Percentiles rank a stretch among this genome's conserved stretches.
These are phyloP conservation scores for Sepioteuthis lessoniana DNA, from an alignment of 2,888 invertebrate genomes.

Conservation along the genomic window DNA sequence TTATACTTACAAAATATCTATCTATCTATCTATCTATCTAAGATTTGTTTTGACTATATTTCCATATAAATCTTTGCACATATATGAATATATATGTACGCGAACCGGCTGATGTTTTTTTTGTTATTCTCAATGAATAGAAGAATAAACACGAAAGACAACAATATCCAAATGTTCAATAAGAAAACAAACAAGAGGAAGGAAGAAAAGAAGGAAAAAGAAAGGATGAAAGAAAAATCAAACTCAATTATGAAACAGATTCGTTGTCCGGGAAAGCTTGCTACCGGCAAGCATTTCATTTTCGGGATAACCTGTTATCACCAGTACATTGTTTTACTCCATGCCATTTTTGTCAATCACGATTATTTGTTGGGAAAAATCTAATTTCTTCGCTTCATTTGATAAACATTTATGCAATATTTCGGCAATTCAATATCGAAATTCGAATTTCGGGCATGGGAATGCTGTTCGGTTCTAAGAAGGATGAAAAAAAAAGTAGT, in stretches of 20 bases:
- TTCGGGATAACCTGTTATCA: background rate
- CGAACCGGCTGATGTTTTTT: too few relatives aligned
- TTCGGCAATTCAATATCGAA: background rate
- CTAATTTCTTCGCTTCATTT: background rate
- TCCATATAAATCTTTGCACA: too few relatives aligned
- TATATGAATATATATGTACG: too few relatives aligned
- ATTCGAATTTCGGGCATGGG: background rate
- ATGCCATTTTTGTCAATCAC: background rate
- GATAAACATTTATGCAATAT: constrained; percentile 33
- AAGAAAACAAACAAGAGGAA: too few relatives aligned
- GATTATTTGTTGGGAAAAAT: background rate
- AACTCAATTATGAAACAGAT: background rate
- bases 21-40: too few relatives aligned
- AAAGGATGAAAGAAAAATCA: background rate
- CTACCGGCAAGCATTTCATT: background rate
- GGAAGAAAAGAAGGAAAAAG: background rate
- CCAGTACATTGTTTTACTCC: background rate
- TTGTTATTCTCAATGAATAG: too few relatives aligned
- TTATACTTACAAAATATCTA: too few relatives aligned
- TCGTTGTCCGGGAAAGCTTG: background rate
- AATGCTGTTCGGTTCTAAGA: too few relatives aligned
- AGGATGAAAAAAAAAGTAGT: too few relatives aligned
- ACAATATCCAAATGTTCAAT: too few relatives aligned
- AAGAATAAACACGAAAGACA: too few relatives aligned
- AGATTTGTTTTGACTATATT: too few relatives aligned